Evolutionary conservation across 2,113 vertebrate genomes (phyloP).

Genomic region (Centrocercus urophasianus): DNA sequence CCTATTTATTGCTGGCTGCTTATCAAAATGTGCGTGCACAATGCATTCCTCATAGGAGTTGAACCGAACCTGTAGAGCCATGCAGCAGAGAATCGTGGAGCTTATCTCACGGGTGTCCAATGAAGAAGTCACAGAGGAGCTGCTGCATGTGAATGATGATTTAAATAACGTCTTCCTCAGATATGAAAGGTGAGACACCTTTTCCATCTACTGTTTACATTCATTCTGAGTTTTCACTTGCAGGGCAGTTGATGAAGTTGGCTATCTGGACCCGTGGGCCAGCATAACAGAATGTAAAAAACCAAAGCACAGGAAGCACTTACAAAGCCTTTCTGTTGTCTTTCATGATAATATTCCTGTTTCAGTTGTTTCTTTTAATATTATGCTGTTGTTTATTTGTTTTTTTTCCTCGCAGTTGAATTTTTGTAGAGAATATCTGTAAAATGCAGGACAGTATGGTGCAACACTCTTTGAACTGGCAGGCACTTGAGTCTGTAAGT

Average conservation of each 20-base stretch:
- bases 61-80: slow-evolving; percentile 94
- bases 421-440: neutral
- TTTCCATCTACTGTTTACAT: neutral
- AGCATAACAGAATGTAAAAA: neutral
- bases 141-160: slow-evolving; percentile 96
- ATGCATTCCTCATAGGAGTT: slow-evolving; percentile 84
- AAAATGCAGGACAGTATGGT: neutral
- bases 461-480: neutral
- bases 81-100: slow-evolving; percentile 96
- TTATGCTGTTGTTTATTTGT: neutral
- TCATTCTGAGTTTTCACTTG: neutral
- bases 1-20: slow-evolving; percentile 33
- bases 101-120: slow-evolving; percentile 95
- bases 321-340: neutral
- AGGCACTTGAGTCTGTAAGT: neutral
- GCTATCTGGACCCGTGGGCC: neutral
- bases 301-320: neutral
- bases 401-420: neutral
- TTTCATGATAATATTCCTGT: neutral
- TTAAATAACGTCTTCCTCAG: slow-evolving; percentile 97
- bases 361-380: neutral
- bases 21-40: slow-evolving; percentile 16
- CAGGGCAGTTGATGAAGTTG: neutral
- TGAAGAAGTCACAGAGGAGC: slow-evolving; percentile 94
- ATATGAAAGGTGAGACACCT: slow-evolving; percentile 87